Percentiles rank a stretch among this genome's conserved stretches.
These are phyloP conservation scores for Tyrophagus putrescentiae DNA, from an alignment of 1,140 invertebrate species.

Conservation along the genomic window DNA sequence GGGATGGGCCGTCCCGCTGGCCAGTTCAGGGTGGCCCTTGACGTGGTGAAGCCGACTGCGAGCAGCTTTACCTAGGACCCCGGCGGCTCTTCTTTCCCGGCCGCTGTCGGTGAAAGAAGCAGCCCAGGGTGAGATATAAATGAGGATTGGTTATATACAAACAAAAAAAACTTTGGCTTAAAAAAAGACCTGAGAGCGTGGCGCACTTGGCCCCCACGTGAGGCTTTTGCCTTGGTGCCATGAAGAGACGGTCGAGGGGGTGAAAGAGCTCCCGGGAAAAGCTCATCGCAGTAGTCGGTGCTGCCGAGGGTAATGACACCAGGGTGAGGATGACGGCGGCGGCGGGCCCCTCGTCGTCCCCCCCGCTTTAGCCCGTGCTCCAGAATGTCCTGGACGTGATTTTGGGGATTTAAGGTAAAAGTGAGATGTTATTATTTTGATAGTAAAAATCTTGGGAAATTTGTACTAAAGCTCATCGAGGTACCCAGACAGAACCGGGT, in stretches of 20 bases:
- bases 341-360: conserved; percentile 52
- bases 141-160: background rate
- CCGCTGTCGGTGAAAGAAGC: conserved; percentile 65
- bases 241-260: conserved; percentile 41
- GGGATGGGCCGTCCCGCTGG: conserved; percentile 48
- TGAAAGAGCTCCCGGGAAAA: conserved; percentile 44
- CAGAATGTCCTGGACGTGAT: conserved; percentile 60
- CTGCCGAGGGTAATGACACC: conserved; percentile 66
- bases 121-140: conserved; percentile 41
- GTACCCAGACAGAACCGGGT: conserved; percentile 60
- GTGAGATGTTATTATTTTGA: too few relatives aligned
- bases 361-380: conserved; percentile 63
- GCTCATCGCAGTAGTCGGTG: conserved; percentile 44
- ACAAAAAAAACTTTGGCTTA: background rate
- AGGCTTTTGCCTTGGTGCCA: conserved; percentile 44
- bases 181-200: conserved; percentile 31
- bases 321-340: conserved; percentile 61
- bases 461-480: too few relatives aligned
- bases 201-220: conserved; percentile 58
- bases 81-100: conserved; percentile 50
- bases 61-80: conserved; percentile 59
- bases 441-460: too few relatives aligned
- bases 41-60: conserved; percentile 60
- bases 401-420: conserved; percentile 39
- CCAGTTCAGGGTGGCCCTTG: conserved; percentile 50